Base-by-base conservation (phyloP, 2,113 vertebrate species). In the Tichodroma muraria region DNA sequence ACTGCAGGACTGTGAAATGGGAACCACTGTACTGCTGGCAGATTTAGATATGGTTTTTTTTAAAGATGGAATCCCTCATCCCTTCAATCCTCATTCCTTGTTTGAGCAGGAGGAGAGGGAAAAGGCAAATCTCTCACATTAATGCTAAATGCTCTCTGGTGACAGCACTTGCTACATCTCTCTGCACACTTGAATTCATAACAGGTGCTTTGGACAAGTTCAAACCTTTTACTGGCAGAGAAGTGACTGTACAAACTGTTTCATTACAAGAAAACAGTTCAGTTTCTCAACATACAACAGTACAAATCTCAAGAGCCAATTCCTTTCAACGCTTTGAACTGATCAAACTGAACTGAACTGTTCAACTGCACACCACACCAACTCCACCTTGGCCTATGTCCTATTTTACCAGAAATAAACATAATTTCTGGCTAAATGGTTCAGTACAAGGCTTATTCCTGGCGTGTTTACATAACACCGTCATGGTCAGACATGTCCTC, bases 401-500 rank as follows among this genome's bases (percentile, higher is more conserved):
- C 81, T 3, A 45, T 45, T 45, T 45, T 24, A 23, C 56, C 52
- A 79, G 59, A 91, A 79, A 42, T 30, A 4, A 92, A 84, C 38
- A 65, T 4, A 22, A 80, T 83, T 94, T 94, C 47, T 77, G 54
- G 35, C 66, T 91, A 42, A 90, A 92, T 47, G 64, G 50, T 66
- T 86, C 65, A 54, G 80, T 42, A 52, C 52, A 80, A 53, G n/a
- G 60, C 70, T 90, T 52, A 60, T 57, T 72, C 65, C 71, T 69
- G 61, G 35, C 0, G 3, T 45, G 69, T 95, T 95, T 95, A 96
- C 65, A 91, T 95, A 94, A 92, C 72, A 79, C 20, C 4, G 0
- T 86, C 96, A 86, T 80, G 90, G 90, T 93, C 84, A 92, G 93
- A 91, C 95, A 91, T 68, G 95, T 92, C 95, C 86, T 73, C 75